These are phyloP conservation scores for Lacerta bilineata DNA, from an alignment of 2,797 vertebrate species.

Conservation along the genomic window DNA sequence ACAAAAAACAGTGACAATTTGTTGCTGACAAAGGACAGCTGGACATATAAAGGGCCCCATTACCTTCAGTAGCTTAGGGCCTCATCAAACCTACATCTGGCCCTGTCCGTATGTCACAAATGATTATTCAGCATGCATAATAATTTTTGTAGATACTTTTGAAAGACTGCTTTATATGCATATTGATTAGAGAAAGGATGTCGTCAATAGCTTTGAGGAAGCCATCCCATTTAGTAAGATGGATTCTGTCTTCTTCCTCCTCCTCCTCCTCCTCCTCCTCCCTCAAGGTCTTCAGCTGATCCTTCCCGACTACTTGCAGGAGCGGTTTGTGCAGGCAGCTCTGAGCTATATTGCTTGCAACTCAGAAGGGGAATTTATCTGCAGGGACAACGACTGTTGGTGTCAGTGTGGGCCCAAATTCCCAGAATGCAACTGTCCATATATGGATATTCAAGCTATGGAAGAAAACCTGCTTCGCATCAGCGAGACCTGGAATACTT, in stretches of 20 bases:
- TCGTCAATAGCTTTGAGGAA: background rate
- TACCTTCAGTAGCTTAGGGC: too few relatives aligned
- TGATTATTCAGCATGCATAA: background rate
- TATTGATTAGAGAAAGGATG: background rate
- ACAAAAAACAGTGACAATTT: too few relatives aligned
- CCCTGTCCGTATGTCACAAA: background rate
- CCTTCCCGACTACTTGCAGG: constrained; percentile 93
- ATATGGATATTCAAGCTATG: constrained; percentile 97
- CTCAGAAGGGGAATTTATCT: constrained; percentile 95
- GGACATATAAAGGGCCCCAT: too few relatives aligned
- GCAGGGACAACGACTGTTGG: constrained; percentile 96
- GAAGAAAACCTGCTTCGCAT: constrained; percentile 93
- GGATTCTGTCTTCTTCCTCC: constrained; percentile 10
- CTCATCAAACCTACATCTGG: too few relatives aligned
- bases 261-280: constrained; percentile 30
- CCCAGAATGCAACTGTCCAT: constrained; percentile 96
- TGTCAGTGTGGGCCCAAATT: constrained; percentile 91
- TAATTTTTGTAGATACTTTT: too few relatives aligned
- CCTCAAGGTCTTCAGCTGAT: constrained; percentile 92
- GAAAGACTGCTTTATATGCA: background rate
- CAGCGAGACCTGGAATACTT: constrained; percentile 90
- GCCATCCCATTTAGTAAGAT: background rate
- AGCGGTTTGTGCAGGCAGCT: constrained; percentile 93
- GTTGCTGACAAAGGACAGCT: too few relatives aligned
- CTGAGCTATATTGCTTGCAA: constrained; percentile 97